Conservation (phyloP, 2,113 vertebrate species). For the Corythornis cristatus region DNA sequence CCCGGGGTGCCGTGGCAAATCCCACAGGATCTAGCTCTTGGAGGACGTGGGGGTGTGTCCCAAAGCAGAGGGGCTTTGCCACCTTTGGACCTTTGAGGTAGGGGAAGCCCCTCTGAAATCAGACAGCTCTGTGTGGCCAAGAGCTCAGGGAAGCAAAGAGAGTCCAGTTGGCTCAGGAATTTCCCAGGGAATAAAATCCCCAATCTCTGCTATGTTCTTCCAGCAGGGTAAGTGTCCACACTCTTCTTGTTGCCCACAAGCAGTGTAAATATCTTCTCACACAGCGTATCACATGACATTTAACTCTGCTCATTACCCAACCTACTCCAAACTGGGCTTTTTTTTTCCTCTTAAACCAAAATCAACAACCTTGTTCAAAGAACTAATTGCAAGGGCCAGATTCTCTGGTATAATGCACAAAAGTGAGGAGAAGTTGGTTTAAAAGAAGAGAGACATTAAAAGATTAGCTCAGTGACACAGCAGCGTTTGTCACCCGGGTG, state of each 20-base stretch:
- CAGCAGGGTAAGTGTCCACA: background rate
- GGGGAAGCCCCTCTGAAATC: no score
- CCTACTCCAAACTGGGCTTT: background rate
- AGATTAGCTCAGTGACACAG: slow-evolving; percentile 44
- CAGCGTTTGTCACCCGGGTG: background rate
- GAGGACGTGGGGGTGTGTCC: background rate
- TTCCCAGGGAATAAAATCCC: background rate
- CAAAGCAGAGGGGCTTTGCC: background rate
- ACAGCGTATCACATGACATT: accelerated
- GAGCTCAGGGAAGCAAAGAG: background rate
- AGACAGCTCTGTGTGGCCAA: background rate
- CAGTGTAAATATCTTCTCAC: background rate
- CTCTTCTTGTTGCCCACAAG: background rate
- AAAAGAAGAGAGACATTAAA: slow-evolving; percentile 42
- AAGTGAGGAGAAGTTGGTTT: slow-evolving; percentile 55
- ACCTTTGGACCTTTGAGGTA: background rate
- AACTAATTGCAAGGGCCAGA: background rate
- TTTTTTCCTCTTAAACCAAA: background rate
- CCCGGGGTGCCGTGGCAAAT: background rate
- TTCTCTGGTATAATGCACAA: slow-evolving; percentile 41
- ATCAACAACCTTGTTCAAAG: background rate
- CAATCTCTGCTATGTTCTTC: background rate
- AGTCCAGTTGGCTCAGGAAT: background rate
- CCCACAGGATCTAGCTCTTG: background rate
- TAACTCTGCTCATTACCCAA: background rate